These are phyloP conservation scores for Orthonychiurus folsomi DNA, from an alignment of 2,888 invertebrate genomes.

Conservation along the genomic window DNA sequence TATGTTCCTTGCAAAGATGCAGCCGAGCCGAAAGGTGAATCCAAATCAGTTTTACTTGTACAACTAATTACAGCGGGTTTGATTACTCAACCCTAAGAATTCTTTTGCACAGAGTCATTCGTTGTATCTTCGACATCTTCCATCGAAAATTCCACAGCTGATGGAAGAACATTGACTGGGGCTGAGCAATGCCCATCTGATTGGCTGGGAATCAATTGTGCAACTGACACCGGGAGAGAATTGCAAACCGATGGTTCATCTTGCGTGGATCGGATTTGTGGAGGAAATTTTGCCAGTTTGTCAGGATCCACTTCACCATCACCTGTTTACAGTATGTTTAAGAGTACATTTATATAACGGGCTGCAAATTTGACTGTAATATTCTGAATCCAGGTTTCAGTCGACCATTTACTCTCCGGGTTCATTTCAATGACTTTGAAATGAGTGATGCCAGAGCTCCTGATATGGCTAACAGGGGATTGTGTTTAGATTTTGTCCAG, in stretches of 20 bases:
- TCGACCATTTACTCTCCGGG: conserved; percentile 36
- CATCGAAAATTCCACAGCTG: conserved; percentile 29
- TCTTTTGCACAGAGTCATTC: conserved; percentile 33
- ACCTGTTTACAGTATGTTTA: conserved; percentile 61
- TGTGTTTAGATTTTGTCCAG: conserved; percentile 36
- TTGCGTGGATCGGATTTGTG: conserved; percentile 39
- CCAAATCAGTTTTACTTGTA: neutral
- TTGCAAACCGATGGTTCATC: conserved; percentile 34
- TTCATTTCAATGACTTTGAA: conserved; percentile 40
- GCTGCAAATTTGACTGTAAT: conserved; percentile 50
- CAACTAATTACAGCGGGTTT: neutral
- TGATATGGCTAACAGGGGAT: conserved; percentile 33
- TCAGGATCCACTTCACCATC: conserved; percentile 54
- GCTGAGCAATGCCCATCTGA: conserved; percentile 40
- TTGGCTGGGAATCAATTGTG: conserved; percentile 37
- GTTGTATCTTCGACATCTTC: conserved; percentile 35
- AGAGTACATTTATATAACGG: neutral
- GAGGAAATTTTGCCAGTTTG: conserved; percentile 36
- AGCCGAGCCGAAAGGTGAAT: conserved; percentile 28
- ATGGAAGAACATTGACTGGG: conserved; percentile 36
- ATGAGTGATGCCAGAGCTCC: conserved; percentile 37
- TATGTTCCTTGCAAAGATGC: conserved; percentile 39
- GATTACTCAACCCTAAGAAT: neutral
- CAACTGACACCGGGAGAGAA: conserved; percentile 39
- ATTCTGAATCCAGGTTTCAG: conserved; percentile 37